These are phyloP conservation scores for Elysia crispata DNA, from an alignment of 2,888 invertebrate species.

Conservation along the genomic window DNA sequence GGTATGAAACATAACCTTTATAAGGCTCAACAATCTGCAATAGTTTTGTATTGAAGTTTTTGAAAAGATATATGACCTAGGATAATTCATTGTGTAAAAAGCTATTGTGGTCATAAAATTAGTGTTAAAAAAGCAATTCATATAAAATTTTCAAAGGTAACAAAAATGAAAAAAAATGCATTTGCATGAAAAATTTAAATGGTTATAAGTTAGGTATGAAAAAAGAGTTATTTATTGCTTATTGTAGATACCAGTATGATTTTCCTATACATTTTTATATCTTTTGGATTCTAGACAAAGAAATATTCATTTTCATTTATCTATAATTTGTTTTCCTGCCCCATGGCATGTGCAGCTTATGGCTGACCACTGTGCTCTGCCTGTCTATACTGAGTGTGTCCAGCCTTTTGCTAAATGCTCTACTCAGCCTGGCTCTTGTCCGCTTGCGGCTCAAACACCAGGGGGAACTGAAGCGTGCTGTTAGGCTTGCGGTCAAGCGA, in stretches of 20 bases:
- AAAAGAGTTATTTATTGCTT: neutral
- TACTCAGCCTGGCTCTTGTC: constrained; percentile 11
- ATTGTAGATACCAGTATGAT: neutral
- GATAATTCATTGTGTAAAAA: too few relatives aligned
- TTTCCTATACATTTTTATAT: neutral
- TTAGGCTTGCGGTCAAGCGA: constrained; percentile 28
- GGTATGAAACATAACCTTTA: too few relatives aligned
- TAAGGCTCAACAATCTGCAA: too few relatives aligned
- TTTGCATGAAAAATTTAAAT: too few relatives aligned
- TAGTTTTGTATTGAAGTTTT: too few relatives aligned
- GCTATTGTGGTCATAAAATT: too few relatives aligned
- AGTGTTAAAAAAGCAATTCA: too few relatives aligned
- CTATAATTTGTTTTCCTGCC: neutral
- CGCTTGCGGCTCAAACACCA: neutral
- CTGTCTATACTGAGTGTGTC: constrained; percentile 1
- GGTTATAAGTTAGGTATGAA: too few relatives aligned
- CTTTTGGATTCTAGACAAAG: neutral
- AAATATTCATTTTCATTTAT: neutral
- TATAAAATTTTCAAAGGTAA: too few relatives aligned
- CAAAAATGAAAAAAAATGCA: too few relatives aligned
- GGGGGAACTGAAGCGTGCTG: neutral
- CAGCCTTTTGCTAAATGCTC: constrained; percentile 38
- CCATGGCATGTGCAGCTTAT: too few relatives aligned
- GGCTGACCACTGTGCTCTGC: constrained; percentile 28
- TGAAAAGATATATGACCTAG: too few relatives aligned